Base-by-base conservation (phyloP, 2,113 vertebrate species). In the Larimichthys crocea region DNA sequence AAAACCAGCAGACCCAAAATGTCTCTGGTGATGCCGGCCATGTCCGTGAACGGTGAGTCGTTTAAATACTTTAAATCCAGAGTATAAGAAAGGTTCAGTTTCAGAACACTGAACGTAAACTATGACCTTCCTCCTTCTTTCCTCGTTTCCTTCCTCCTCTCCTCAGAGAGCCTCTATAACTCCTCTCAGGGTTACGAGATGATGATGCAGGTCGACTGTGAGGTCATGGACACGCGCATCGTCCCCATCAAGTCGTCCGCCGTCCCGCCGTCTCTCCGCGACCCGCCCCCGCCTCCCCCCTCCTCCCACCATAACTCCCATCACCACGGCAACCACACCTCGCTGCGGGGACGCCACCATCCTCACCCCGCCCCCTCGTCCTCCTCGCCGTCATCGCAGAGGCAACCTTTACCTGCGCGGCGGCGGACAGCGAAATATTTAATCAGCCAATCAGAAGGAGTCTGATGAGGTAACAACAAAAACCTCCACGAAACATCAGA, bases 151-250 rank as follows among this genome's bases (percentile, higher is more conserved):
- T 17, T 8, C 17, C 11, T 57, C 19, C 2, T 7, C 44, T n/a
- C 53, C 46, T 0, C 94, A 98, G 97, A 97, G 93, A 97, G 95
- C 10, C 84, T 97, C 8, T 97, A 96, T 76, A 91, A 95, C 89
- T 93, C 84, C 0, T 94, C 95, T 17, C 92, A 60, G 81, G 96
- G 96, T 40, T 97, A 97, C 26, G 97, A 98, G 92, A 96, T 97
- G 93, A 98, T 98, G 97, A 98, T 98, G 97, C 97, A 98, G 94
- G 96, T 98, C 2, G 97, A 98, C 90, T 98, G 97, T 9, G 97
- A 98, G 92, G 97, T 98, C 83, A 98, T 97, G 97, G 96, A 97
- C 94, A 97, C 97, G 3, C 94, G 97, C 16, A 97, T 98, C 82
- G 95, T 98, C 88, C 96, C 97, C 91, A 98, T 98, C 91, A 97